phyloP scores from a whole-genome alignment of 2,797 vertebrate genomes.

The Sebastes hubbsi region DNA sequence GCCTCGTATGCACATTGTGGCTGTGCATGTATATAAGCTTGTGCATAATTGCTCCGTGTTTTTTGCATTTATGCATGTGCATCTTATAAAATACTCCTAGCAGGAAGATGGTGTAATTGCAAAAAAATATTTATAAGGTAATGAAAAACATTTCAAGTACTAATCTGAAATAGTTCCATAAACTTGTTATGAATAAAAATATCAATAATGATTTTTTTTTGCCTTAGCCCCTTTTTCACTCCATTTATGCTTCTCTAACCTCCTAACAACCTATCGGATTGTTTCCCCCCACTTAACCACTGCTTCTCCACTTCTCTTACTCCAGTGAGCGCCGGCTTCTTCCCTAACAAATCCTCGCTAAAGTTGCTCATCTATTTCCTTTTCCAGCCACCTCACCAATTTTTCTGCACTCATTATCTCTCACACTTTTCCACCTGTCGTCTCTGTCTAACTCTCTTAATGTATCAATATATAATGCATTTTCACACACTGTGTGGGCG shows the following conservation, averaged over 20 bases:
- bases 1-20: conserved; percentile 13
- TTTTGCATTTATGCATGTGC: neutral
- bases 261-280: neutral
- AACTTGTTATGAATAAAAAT: neutral
- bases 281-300: neutral
- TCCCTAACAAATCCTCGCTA: conserved; percentile 4
- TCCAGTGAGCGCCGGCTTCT: neutral
- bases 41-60: neutral
- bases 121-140: neutral
- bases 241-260: conserved; percentile 8
- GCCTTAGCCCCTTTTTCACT: neutral
- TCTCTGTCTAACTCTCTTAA: conserved; percentile 17
- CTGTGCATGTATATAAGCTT: conserved; percentile 20
- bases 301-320: neutral
- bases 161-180: neutral
- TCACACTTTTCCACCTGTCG: neutral
- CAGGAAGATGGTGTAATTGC: neutral
- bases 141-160: neutral
- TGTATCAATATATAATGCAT: conserved; percentile 4
- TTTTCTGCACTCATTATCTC: neutral
- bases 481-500: neutral
- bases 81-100: neutral
- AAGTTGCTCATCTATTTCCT: conserved; percentile 14
- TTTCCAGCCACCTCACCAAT: conserved; percentile 2
- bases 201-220: neutral